Percentiles rank a stretch among this genome's conserved stretches.
These are phyloP conservation scores for Trissolcus japonicus DNA, from an alignment of 2,888 invertebrate genomes.

Conservation along the genomic window DNA sequence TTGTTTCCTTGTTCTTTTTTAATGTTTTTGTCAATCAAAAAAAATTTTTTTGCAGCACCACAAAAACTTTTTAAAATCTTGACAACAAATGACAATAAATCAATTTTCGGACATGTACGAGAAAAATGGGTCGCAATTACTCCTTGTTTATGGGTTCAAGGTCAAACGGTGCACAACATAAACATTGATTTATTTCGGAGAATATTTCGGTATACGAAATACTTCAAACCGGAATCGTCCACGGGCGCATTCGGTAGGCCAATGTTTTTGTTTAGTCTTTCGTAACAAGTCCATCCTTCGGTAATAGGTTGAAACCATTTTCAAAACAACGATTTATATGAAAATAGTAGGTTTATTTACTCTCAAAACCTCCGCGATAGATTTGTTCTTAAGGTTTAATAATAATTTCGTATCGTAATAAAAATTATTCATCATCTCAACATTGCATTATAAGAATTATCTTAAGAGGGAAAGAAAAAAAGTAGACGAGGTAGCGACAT, in stretches of 20 bases:
- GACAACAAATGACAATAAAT: too few species aligned
- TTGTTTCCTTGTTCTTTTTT: background rate
- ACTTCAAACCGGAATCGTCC: slow-evolving; percentile 12
- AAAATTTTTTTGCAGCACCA: too few species aligned
- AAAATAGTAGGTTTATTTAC: too few species aligned
- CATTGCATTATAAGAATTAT: background rate
- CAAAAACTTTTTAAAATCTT: too few species aligned
- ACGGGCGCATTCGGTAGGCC: background rate
- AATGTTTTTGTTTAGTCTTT: slow-evolving; percentile 20
- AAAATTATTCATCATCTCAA: background rate
- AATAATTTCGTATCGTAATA: background rate
- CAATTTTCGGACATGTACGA: too few species aligned
- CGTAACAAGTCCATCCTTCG: slow-evolving; percentile 6
- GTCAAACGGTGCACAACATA: too few species aligned
- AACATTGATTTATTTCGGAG: too few species aligned
- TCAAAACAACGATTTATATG: too few species aligned
- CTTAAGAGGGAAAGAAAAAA: background rate
- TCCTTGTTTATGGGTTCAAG: too few species aligned
- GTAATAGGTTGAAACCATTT: background rate
- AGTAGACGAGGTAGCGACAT: background rate
- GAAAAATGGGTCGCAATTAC: too few species aligned
- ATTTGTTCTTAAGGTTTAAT: background rate
- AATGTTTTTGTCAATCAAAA: too few species aligned
- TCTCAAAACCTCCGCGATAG: too few species aligned
- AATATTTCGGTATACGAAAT: slow-evolving; percentile 1